phyloP scores from a whole-genome alignment of 2,797 vertebrate genomes.

The Psittacula derbiana region DNA sequence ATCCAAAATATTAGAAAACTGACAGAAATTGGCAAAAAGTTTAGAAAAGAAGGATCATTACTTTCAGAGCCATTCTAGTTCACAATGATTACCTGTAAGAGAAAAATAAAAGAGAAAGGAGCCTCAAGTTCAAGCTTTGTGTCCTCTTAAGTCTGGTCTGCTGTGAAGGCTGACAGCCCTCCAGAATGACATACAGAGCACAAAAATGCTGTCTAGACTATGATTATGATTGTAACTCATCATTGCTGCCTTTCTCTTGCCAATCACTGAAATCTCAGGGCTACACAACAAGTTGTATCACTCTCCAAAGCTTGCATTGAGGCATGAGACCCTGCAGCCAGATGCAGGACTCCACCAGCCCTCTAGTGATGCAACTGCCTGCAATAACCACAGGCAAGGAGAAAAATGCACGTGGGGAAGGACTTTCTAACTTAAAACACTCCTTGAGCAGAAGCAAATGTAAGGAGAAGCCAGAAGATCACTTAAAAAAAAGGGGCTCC shows the following conservation, averaged over 20 bases:
- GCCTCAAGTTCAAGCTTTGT: neutral
- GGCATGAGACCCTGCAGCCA: neutral
- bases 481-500: neutral
- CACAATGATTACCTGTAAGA: neutral
- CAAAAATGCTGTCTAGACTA: neutral
- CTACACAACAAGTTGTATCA: neutral
- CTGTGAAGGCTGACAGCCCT: neutral
- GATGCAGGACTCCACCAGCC: neutral
- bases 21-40: neutral
- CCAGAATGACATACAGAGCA: neutral
- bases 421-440: neutral
- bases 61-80: neutral
- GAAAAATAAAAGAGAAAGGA: neutral
- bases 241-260: neutral
- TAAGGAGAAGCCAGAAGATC: neutral
- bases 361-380: neutral
- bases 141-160: neutral
- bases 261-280: neutral
- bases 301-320: neutral
- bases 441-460: neutral
- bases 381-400: neutral
- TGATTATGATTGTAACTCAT: neutral
- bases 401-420: neutral
- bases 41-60: neutral
- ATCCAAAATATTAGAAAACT: neutral